Percentiles rank a stretch among this genome's conserved stretches.
Evolutionary conservation across 2,888 invertebrate genomes (phyloP).

Genomic region (Anthophora plumipes): DNA sequence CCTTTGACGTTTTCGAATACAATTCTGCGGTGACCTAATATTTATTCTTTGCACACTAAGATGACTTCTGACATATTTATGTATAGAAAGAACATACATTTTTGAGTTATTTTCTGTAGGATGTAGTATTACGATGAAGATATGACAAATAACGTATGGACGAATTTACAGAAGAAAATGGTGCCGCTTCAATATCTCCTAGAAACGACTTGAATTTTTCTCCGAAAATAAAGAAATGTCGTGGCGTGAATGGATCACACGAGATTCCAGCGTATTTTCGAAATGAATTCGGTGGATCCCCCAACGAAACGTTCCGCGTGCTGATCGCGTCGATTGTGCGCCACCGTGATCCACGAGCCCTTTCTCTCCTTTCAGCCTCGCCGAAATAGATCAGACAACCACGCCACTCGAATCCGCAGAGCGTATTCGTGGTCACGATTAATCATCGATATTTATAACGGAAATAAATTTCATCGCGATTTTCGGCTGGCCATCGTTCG

Average conservation of each 20-base stretch:
- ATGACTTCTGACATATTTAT: too few species aligned
- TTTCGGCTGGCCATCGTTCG: slow-evolving; percentile 37
- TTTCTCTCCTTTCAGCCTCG: slow-evolving; percentile 25
- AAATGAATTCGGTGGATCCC: slow-evolving; percentile 18
- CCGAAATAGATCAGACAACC: slow-evolving; percentile 38
- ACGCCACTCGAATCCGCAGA: slow-evolving; percentile 49
- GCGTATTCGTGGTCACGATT: slow-evolving; percentile 58
- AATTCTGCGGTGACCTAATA: too few species aligned
- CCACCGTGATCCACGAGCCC: slow-evolving; percentile 31
- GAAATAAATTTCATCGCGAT: slow-evolving; percentile 57
- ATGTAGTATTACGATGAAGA: too few species aligned
- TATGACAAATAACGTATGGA: background rate
- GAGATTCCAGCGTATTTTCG: background rate
- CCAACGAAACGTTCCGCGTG: slow-evolving; percentile 2
- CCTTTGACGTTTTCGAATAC: too few species aligned
- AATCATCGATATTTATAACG: slow-evolving; percentile 66
- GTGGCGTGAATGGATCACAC: background rate
- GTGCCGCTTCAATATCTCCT: background rate
- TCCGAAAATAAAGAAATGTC: background rate
- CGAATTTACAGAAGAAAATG: background rate
- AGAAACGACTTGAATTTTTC: background rate
- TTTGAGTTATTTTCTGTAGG: too few species aligned
- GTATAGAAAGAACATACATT: too few species aligned
- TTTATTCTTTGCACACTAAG: too few species aligned
- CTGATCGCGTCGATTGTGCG: slow-evolving; percentile 25